Percentiles rank a stretch among this genome's conserved stretches.
Evolutionary conservation across 1,140 invertebrate species (phyloP).

Genomic region (Tetragonula clypearis): DNA sequence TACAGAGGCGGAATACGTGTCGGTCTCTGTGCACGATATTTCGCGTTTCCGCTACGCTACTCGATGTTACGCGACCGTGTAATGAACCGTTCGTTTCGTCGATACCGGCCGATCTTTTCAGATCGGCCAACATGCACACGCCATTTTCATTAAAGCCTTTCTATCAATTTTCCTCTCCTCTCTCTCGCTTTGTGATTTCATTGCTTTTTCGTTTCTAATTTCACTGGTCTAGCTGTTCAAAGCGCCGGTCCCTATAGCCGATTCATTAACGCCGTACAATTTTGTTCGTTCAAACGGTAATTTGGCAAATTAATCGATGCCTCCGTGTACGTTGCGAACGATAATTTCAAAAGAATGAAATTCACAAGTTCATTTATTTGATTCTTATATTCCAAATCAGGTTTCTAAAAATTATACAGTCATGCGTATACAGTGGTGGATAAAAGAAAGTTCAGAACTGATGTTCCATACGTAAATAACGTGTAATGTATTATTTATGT

Average conservation of each 20-base stretch:
- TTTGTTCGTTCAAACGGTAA: neutral
- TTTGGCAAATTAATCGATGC: neutral
- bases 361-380: no score
- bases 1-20: neutral
- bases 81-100: slow-evolving; percentile 23
- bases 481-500: no score
- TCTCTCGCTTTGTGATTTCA: neutral
- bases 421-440: no score
- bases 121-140: neutral
- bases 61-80: slow-evolving; percentile 27
- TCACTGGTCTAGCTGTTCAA: neutral
- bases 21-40: slow-evolving; percentile 37
- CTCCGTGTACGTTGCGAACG: no score
- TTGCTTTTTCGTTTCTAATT: neutral
- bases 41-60: slow-evolving; percentile 39
- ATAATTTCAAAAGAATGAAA: no score
- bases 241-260: neutral
- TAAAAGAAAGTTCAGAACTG: no score
- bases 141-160: slow-evolving; percentile 25
- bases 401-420: no score
- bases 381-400: no score
- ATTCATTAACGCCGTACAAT: neutral
- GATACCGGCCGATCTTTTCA: slow-evolving; percentile 3
- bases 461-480: no score
- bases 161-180: neutral